Evolutionary conservation across 2,888 invertebrate genomes (phyloP).

Genomic region (Hirtodrosophila trivittata): DNA sequence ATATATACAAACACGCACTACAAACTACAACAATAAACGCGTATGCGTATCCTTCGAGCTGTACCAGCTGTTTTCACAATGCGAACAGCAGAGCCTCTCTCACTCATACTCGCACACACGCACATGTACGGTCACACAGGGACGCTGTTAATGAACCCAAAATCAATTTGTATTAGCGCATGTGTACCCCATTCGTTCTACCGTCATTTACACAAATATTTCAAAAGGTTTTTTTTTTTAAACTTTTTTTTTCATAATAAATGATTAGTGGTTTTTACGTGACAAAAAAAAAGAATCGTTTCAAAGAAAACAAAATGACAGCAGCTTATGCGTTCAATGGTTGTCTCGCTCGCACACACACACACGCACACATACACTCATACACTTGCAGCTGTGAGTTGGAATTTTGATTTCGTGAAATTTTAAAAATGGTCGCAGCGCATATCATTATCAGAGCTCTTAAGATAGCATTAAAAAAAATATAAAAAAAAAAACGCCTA

Average conservation of each 20-base stretch:
- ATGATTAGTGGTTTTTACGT: constrained; percentile 65
- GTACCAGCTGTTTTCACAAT: constrained; percentile 72
- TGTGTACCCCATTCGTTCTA: constrained; percentile 6
- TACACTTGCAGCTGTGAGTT: constrained; percentile 67
- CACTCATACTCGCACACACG: constrained; percentile 21
- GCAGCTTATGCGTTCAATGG: constrained; percentile 64
- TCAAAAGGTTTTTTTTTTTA: constrained; percentile 16
- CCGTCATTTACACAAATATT: constrained; percentile 27
- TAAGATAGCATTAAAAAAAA: constrained; percentile 36
- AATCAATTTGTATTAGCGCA: constrained; percentile 25
- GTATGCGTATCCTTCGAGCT: constrained; percentile 64
- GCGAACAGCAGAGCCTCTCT: constrained; percentile 23
- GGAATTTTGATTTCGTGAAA: constrained; percentile 78
- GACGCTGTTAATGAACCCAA: constrained; percentile 45
- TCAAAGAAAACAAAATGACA: constrained; percentile 70
- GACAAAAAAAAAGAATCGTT: constrained; percentile 59
- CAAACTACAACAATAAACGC: constrained; percentile 35
- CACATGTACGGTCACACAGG: constrained; percentile 7
- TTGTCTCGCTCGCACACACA: constrained; percentile 58
- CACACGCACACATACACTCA: constrained; percentile 32
- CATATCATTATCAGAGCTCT: constrained; percentile 68
- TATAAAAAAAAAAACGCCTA: constrained; percentile 18
- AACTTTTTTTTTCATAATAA: constrained; percentile 35
- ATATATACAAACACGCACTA: constrained; percentile 24
- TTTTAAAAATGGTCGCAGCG: constrained; percentile 76